A percentile compares a stretch with the other conserved stretches of the same genome.
Conservation (phyloP, 1,140 invertebrate genomes). For the Chymomyza costata region DNA sequence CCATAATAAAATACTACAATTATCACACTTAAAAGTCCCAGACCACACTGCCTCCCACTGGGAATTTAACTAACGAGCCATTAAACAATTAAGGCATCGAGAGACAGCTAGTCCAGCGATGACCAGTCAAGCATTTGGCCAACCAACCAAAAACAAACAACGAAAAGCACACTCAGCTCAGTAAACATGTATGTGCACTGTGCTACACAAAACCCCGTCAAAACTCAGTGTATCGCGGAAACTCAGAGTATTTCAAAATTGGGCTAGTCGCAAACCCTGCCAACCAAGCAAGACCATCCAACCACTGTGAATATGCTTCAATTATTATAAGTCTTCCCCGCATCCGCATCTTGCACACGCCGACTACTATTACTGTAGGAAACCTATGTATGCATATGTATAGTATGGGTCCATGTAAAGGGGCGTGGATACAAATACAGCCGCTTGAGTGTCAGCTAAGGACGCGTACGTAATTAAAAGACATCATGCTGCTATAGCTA, state of each 20-base stretch:
- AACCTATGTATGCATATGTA: no score
- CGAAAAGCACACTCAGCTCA: conserved; percentile 26
- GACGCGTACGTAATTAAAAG: conserved; percentile 48
- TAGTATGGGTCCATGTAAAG: conserved; percentile 8
- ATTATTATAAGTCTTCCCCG: conserved; percentile 51
- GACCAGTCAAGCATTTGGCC: conserved; percentile 54
- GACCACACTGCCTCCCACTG: conserved; percentile 35
- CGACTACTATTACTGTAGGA: conserved; percentile 40
- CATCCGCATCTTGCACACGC: conserved; percentile 22
- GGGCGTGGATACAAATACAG: conserved; percentile 16
- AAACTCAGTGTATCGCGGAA: no score
- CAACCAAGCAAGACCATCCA: conserved; percentile 8
- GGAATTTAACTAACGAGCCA: conserved; percentile 62
- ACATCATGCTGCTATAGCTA: conserved; percentile 39
- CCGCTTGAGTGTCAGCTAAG: conserved; percentile 14
- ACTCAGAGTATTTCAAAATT: no score
- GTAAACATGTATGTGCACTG: conserved; percentile 9
- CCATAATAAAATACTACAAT: conserved; percentile 52
- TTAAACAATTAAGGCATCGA: conserved; percentile 64
- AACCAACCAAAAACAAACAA: conserved; percentile 65
- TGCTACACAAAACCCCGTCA: no score
- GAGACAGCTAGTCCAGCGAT: conserved; percentile 14
- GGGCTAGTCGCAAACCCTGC: conserved; percentile 27
- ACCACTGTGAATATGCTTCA: conserved; percentile 58
- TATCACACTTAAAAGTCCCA: conserved; percentile 55